Conservation (phyloP, 2,888 invertebrate genomes). For the Actias luna region DNA sequence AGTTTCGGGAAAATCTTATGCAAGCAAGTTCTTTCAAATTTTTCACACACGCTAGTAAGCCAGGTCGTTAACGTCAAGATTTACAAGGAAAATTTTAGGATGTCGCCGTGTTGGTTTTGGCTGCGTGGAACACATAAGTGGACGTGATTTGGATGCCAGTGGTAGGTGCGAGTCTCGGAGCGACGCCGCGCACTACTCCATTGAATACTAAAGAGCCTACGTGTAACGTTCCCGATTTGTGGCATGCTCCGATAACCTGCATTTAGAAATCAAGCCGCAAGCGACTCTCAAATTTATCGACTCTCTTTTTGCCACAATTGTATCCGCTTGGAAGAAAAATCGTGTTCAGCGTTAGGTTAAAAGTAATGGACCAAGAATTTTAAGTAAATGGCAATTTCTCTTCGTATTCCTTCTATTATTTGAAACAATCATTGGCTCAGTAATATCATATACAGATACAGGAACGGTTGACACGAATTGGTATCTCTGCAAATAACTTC, state of each 20-base stretch:
- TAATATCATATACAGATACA: too few species aligned
- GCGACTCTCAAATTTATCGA: conserved; percentile 74
- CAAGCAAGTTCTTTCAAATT: conserved; percentile 52
- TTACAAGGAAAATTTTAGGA: conserved; percentile 78
- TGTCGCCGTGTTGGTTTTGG: conserved; percentile 72
- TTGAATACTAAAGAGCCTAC: conserved; percentile 76
- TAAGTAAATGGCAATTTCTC: conserved; percentile 19
- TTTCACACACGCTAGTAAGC: conserved; percentile 71
- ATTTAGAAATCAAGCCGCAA: conserved; percentile 77
- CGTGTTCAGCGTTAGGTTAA: conserved; percentile 7
- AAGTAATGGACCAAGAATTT: neutral
- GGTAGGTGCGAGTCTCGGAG: conserved; percentile 64
- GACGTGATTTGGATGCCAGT: conserved; percentile 74
- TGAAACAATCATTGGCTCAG: too few species aligned
- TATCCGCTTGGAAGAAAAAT: conserved; percentile 11
- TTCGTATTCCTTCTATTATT: neutral
- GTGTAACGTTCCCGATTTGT: conserved; percentile 75
- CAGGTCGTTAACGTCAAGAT: conserved; percentile 78
- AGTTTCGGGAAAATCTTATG: conserved; percentile 25
- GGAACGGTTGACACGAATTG: too few species aligned
- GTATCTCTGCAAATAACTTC: too few species aligned
- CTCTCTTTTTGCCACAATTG: conserved; percentile 54
- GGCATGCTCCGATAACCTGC: conserved; percentile 80
- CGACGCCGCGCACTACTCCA: conserved; percentile 55
- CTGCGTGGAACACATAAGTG: conserved; percentile 78